Percentiles rank a stretch among this genome's conserved stretches.
Evolutionary conservation across 2,113 vertebrate genomes (phyloP).

Genomic region (Rhodinocichla rosea): DNA sequence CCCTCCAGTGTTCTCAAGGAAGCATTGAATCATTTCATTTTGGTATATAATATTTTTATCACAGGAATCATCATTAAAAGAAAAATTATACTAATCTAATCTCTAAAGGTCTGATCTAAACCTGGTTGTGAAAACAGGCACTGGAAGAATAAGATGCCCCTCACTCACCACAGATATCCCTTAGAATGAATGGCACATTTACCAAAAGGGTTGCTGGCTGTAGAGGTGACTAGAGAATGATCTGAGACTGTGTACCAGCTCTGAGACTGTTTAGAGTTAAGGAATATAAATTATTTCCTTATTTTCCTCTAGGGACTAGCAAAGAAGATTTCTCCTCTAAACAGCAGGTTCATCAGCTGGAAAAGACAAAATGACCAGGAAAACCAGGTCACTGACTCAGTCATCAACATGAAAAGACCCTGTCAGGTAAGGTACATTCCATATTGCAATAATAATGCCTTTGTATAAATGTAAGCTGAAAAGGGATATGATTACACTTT

Average conservation of each 20-base stretch:
- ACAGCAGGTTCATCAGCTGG: not conserved
- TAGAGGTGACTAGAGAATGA: not conserved
- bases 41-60: not conserved
- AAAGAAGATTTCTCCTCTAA: not conserved
- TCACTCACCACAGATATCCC: not conserved
- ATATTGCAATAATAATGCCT: constrained; percentile 47
- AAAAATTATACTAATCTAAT: not conserved
- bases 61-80: not conserved
- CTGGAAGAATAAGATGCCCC: not conserved
- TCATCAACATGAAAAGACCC: not conserved
- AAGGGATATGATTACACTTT: constrained; percentile 38
- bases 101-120: not conserved
- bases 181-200: not conserved
- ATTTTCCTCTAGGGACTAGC: not conserved
- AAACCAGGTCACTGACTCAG: not conserved
- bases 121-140: not conserved
- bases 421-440: constrained; percentile 12
- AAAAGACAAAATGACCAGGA: not conserved
- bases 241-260: not conserved
- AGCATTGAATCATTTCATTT: constrained; percentile 18
- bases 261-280: not conserved
- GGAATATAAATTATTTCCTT: not conserved
- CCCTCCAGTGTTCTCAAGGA: constrained; percentile 63
- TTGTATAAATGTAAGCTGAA: constrained; percentile 29
- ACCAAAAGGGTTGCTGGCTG: not conserved